A percentile compares a stretch with the other conserved stretches of the same genome.
Evolutionary conservation across 2,113 vertebrate species (phyloP).

Genomic region (Mixornis gularis): DNA sequence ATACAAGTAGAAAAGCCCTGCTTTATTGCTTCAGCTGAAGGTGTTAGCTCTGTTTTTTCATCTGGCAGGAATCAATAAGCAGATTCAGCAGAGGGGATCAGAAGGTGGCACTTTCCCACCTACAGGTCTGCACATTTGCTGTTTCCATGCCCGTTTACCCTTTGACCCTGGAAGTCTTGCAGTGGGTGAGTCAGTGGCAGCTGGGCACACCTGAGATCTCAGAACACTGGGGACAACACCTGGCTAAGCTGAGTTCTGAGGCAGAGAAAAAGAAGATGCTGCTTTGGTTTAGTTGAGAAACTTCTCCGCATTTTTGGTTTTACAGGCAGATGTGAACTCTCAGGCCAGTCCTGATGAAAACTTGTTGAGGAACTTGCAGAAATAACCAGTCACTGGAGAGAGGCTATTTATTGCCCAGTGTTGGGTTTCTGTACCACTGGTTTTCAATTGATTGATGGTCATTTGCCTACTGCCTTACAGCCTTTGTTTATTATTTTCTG

Average conservation of each 20-base stretch:
- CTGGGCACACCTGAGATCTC: not conserved
- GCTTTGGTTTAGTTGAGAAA: not conserved
- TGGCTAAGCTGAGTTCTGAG: not conserved
- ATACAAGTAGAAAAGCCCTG: not conserved
- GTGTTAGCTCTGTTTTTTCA: not conserved
- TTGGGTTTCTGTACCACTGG: not conserved
- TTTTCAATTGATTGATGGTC: not conserved
- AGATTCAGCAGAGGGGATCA: not conserved
- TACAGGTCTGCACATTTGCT: not conserved
- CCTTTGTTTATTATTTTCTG: not conserved
- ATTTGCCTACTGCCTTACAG: not conserved
- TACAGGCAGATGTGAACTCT: not conserved
- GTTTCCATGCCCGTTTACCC: not conserved
- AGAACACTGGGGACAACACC: not conserved
- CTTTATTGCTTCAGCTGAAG: not conserved
- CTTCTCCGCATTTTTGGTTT: not conserved
- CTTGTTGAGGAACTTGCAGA: not conserved
- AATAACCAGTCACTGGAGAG: not conserved
- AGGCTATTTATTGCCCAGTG: not conserved
- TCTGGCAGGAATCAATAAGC: not conserved
- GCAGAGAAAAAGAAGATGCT: not conserved
- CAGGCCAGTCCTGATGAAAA: not conserved
- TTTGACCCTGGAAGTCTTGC: not conserved
- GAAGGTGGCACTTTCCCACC: not conserved
- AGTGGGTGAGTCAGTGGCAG: not conserved